These are phyloP conservation scores for Fregata magnificens DNA, from an alignment of 2,113 vertebrate genomes.

Conservation along the genomic window DNA sequence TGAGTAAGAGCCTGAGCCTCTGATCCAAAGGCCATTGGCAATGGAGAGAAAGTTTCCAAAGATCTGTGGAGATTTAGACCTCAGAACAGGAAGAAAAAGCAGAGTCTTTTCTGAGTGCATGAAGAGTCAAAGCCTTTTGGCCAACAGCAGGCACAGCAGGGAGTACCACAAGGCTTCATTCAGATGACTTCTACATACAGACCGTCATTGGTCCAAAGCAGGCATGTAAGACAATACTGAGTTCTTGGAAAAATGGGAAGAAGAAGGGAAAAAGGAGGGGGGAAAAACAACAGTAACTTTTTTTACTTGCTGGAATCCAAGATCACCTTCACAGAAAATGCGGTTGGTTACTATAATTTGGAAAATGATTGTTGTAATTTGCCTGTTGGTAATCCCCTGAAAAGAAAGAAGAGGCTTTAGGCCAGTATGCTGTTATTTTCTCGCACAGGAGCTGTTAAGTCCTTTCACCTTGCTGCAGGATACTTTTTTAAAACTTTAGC, in stretches of 20 bases:
- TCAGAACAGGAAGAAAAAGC: background rate
- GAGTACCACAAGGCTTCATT: background rate
- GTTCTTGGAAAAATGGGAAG: background rate
- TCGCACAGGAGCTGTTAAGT: background rate
- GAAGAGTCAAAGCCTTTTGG: background rate
- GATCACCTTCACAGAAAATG: background rate
- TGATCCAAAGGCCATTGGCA: background rate
- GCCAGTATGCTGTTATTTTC: background rate
- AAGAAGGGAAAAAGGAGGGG: background rate
- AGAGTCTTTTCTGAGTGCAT: background rate
- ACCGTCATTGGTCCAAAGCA: background rate
- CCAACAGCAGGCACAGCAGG: background rate
- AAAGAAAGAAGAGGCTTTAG: background rate
- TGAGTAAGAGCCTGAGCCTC: background rate
- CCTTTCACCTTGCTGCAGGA: background rate
- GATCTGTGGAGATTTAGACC: background rate
- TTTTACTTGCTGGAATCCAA: conserved; percentile 18
- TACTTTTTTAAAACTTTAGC: background rate
- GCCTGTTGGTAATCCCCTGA: background rate
- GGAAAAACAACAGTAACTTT: background rate
- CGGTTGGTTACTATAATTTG: background rate
- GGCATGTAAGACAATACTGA: background rate
- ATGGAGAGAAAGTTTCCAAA: background rate
- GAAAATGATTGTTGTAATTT: background rate
- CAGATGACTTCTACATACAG: fast-evolving